Evolutionary conservation across 2,113 vertebrate genomes (phyloP).

Genomic region (Eublepharis macularius): DNA sequence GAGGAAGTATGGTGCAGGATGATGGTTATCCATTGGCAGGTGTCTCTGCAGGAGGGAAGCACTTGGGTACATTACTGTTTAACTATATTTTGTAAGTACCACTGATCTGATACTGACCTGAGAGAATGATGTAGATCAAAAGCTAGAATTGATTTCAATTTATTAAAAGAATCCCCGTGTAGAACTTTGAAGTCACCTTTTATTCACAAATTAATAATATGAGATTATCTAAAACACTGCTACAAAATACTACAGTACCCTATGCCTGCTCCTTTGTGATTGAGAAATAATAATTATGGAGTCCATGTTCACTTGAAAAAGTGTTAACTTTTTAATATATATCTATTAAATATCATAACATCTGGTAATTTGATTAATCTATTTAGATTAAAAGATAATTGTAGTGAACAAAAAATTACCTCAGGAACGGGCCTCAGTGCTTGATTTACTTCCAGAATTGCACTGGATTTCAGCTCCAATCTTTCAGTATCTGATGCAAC

Average conservation of each 20-base stretch:
- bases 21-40: slow-evolving; percentile 61
- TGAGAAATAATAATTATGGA: neutral
- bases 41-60: slow-evolving; percentile 67
- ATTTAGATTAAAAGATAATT: neutral
- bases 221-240: neutral
- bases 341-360: neutral
- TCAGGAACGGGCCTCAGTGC: slow-evolving; percentile 56
- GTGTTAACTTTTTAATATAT: neutral
- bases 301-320: neutral
- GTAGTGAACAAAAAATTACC: slow-evolving; percentile 58
- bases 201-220: neutral
- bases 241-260: neutral
- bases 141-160: neutral
- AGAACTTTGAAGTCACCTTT: neutral
- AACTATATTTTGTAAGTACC: slow-evolving; percentile 25
- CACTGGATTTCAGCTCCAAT: slow-evolving; percentile 84
- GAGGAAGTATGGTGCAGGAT: slow-evolving; percentile 69
- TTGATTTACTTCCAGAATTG: slow-evolving; percentile 59
- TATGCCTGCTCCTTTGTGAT: neutral
- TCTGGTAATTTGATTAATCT: neutral
- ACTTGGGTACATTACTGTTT: slow-evolving; percentile 59
- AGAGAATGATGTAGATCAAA: neutral
- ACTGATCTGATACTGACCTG: slow-evolving; percentile 10
- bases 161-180: neutral
- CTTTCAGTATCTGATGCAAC: slow-evolving; percentile 93